Base-by-base conservation (phyloP, 1,140 invertebrate genomes). In the Cryptotermes secundus region DNA sequence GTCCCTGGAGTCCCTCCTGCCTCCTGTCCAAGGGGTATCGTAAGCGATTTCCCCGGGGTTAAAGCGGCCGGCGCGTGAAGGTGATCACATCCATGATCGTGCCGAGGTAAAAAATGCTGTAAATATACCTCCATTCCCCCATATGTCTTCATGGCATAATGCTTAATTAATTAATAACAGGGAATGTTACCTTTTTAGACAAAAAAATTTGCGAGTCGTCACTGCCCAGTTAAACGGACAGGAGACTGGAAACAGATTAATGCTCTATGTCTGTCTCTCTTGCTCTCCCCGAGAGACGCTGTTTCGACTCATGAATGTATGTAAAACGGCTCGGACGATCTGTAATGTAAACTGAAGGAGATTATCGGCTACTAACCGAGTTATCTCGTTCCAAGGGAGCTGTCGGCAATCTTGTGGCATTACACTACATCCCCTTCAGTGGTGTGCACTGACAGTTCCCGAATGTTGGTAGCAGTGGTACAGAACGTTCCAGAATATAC, bases 301-400 rank as follows among this genome's bases (percentile, higher is more conserved):
- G 26, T 72, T 72, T 31, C n/a, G 31, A 72, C 14, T 72, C 59
- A 72, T 72, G 59, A 72, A 72, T 12, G 31, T 72, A 72, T 31
- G 59, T 72, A 72, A 26, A 16, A n/a, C 59, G 10, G n/a, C 59
- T 72, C 59, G 59, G 59, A 72, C 26, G 59, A 72, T 72, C 31
- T 72, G 59, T 72, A 31, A 72, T 72, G 59, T 72, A 72, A n/a
- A 31, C 59, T 72, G 59, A n/a, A 72, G 59, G 59, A 72, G 59
- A 72, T 72, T 72, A 72, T n/a, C 26, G 59, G 59, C n/a, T 72
- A 10, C 59, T 72, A n/a, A 31, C 59, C 4, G 59, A 72, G 9
- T 72, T 72, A 72, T 72, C 59, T 72, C 59, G 26, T n/a, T 31
- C 2, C 26, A 3, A 72, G 59, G 14, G 59, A 72, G 59, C 59